A percentile compares a stretch with the other conserved stretches of the same genome.
Evolutionary conservation across 2,888 invertebrate genomes (phyloP).

Genomic region (Hyposoter dolosus): DNA sequence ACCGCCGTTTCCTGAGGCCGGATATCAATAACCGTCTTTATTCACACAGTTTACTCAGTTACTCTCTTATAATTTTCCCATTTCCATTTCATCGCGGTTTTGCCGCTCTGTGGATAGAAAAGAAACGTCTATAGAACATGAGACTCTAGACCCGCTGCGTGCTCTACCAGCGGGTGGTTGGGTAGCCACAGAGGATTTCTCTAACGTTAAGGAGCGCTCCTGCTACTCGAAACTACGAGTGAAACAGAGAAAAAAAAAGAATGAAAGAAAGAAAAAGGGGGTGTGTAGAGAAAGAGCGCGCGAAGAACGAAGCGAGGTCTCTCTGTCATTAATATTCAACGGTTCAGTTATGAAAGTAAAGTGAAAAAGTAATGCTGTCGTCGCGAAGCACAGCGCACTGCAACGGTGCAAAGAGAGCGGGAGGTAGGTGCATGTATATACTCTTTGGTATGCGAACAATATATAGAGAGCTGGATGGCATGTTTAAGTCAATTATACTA

Average conservation of each 20-base stretch:
- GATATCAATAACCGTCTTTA: constrained; percentile 80
- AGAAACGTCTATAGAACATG: constrained; percentile 40
- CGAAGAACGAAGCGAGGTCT: constrained; percentile 67
- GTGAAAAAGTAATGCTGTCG: constrained; percentile 82
- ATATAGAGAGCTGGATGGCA: constrained; percentile 72
- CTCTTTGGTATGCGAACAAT: neutral
- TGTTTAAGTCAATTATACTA: constrained; percentile 82
- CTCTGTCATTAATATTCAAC: constrained; percentile 83
- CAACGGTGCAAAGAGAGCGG: constrained; percentile 30
- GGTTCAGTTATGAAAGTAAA: constrained; percentile 84
- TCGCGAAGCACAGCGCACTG: constrained; percentile 43
- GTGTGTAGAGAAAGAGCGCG: constrained; percentile 37
- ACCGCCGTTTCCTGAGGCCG: constrained; percentile 52
- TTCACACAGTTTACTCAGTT: constrained; percentile 81
- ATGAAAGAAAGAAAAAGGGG: constrained; percentile 38
- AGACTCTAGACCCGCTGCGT: constrained; percentile 11
- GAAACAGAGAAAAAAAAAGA: constrained; percentile 19
- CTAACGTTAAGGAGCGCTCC: constrained; percentile 75
- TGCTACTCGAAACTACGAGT: constrained; percentile 42
- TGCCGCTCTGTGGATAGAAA: constrained; percentile 58
- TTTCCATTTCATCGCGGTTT: constrained; percentile 79
- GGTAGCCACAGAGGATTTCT: constrained; percentile 15
- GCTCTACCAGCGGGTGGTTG: constrained; percentile 10
- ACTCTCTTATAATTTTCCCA: constrained; percentile 82
- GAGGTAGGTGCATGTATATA: constrained; percentile 1